A percentile compares a stretch with the other conserved stretches of the same genome.
These are phyloP conservation scores for Nasua narica DNA, from an alignment of 2,797 vertebrate species.

Conservation along the genomic window DNA sequence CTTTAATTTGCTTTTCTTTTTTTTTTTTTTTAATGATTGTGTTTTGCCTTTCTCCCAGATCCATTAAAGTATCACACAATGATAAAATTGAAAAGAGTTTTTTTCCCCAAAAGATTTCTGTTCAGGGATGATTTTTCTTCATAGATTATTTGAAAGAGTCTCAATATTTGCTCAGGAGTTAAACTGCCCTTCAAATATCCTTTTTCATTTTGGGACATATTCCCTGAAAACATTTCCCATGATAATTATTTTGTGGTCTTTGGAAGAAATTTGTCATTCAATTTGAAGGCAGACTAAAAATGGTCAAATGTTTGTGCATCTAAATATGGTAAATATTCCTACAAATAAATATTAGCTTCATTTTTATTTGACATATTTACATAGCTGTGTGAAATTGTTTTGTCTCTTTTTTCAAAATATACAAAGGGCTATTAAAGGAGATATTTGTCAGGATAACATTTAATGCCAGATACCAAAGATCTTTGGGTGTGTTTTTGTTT, in stretches of 20 bases:
- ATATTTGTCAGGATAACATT: conserved; percentile 46
- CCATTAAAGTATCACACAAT: conserved; percentile 63
- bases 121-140: conserved; percentile 36
- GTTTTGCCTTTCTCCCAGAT: conserved; percentile 42
- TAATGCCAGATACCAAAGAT: conserved; percentile 10
- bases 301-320: conserved; percentile 53
- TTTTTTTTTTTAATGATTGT: conserved; percentile 62
- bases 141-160: conserved; percentile 60
- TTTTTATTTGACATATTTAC: conserved; percentile 61
- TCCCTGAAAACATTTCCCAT: conserved; percentile 45
- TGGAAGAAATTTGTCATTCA: conserved; percentile 62
- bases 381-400: conserved; percentile 54
- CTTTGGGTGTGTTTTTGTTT: not conserved
- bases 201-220: conserved; percentile 49
- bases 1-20: conserved; percentile 66
- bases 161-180: conserved; percentile 66
- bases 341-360: conserved; percentile 65
- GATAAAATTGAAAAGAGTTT: conserved; percentile 53
- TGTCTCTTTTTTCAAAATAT: conserved; percentile 36
- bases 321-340: conserved; percentile 47
- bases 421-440: not conserved
- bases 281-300: conserved; percentile 54
- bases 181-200: conserved; percentile 62
- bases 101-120: conserved; percentile 55
- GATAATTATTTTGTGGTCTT: conserved; percentile 39